Evolutionary conservation across 2,888 invertebrate genomes (phyloP).

Genomic region (Papilio gigon): DNA sequence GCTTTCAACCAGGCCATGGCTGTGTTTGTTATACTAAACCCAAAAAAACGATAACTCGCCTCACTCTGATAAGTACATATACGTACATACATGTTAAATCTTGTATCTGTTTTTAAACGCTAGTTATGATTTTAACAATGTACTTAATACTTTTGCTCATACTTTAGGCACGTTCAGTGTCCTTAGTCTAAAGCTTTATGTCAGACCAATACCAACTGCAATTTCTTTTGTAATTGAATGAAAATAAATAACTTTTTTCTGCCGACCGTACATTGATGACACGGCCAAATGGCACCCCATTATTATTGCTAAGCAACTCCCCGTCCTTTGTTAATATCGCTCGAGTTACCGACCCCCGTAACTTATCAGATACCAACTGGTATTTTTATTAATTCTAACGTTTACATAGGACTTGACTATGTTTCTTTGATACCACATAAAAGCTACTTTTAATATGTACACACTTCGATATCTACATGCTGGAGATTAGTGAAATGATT

Average conservation of each 20-base stretch:
- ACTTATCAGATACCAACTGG: slow-evolving; percentile 10
- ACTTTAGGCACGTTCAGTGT: too few relatives aligned
- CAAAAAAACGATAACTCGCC: slow-evolving; percentile 7
- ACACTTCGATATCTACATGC: neutral
- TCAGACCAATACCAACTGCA: too few relatives aligned
- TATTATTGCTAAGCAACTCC: slow-evolving; percentile 4
- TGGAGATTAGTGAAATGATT: slow-evolving; percentile 10
- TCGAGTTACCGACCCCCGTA: neutral
- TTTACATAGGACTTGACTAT: slow-evolving; percentile 9
- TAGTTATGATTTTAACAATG: slow-evolving; percentile 29
- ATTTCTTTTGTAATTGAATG: neutral
- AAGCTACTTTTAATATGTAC: slow-evolving; percentile 14
- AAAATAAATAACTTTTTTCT: neutral
- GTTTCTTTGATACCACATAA: slow-evolving; percentile 18
- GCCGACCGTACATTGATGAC: neutral
- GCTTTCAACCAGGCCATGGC: slow-evolving; percentile 65
- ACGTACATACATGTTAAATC: neutral
- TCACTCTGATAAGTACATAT: too few relatives aligned
- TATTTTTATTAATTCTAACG: slow-evolving; percentile 21
- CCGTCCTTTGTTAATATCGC: slow-evolving; percentile 22
- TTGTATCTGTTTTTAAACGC: neutral
- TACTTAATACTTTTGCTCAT: neutral
- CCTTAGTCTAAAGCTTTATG: too few relatives aligned
- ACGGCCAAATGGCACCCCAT: slow-evolving; percentile 16
- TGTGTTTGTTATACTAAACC: slow-evolving; percentile 22